A percentile compares a stretch with the other conserved stretches of the same genome.
Evolutionary conservation across 2,113 vertebrate species (phyloP).

Genomic region (Centropus bengalensis): DNA sequence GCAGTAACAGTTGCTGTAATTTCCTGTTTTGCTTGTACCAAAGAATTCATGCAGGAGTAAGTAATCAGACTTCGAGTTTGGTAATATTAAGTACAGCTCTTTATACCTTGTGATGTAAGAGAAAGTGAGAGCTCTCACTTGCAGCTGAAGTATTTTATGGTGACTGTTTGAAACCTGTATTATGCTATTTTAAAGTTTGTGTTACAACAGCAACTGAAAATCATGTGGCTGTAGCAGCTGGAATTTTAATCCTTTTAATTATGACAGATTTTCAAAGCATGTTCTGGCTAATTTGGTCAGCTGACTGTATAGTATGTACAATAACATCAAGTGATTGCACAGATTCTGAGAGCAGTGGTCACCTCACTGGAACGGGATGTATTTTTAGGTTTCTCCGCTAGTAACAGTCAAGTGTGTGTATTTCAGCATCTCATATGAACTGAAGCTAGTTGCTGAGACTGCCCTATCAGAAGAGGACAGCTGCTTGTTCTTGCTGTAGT

Average conservation of each 20-base stretch:
- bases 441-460: slow-evolving; percentile 61
- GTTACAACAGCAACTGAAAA: slow-evolving; percentile 63
- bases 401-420: slow-evolving; percentile 69
- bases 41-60: neutral
- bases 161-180: slow-evolving; percentile 39
- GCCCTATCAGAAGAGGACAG: slow-evolving; percentile 65
- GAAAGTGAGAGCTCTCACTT: neutral
- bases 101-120: neutral
- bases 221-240: slow-evolving; percentile 61
- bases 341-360: slow-evolving; percentile 65
- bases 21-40: neutral
- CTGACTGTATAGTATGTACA: slow-evolving; percentile 64
- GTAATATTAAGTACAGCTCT: neutral
- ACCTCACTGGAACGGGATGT: slow-evolving; percentile 72
- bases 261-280: slow-evolving; percentile 67
- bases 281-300: slow-evolving; percentile 66
- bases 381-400: slow-evolving; percentile 78
- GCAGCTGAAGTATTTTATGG: neutral
- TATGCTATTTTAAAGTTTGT: slow-evolving; percentile 62
- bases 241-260: slow-evolving; percentile 73
- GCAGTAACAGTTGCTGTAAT: neutral
- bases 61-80: neutral
- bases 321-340: slow-evolving; percentile 69
- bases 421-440: slow-evolving; percentile 64
- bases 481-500: slow-evolving; percentile 59